Conservation (phyloP, 37 sponge, comb jelly and placozoan species). For the Crambe crambe region DNA sequence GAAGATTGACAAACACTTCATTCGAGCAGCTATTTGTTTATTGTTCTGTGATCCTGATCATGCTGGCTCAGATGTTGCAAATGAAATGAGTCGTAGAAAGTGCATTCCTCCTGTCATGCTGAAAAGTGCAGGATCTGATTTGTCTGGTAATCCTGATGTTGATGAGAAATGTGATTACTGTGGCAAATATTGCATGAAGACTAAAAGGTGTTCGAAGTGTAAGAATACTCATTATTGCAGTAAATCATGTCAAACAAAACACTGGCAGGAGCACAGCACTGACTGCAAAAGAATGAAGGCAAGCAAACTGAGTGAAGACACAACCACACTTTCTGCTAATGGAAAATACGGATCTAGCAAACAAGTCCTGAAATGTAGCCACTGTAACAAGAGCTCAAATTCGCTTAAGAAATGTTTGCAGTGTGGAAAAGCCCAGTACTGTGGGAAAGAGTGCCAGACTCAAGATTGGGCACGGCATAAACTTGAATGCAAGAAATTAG, state of each 20-base stretch:
- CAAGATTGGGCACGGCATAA: too few relatives aligned
- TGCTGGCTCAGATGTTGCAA: too few relatives aligned
- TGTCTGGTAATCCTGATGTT: background rate
- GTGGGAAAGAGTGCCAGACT: too few relatives aligned
- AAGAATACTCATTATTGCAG: background rate
- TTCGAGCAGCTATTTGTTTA: background rate
- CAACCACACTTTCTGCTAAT: too few relatives aligned
- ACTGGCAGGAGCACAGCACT: background rate
- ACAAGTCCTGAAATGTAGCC: background rate
- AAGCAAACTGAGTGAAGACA: too few relatives aligned
- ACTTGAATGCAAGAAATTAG: too few relatives aligned
- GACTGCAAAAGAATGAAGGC: background rate
- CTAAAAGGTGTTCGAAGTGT: background rate
- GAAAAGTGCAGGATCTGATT: background rate
- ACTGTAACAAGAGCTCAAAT: background rate
- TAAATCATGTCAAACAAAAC: background rate
- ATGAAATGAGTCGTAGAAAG: too few relatives aligned
- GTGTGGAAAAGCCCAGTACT: background rate
- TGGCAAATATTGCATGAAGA: background rate
- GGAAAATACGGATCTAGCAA: background rate
- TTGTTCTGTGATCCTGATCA: background rate
- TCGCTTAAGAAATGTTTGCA: background rate
- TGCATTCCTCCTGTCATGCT: too few relatives aligned
- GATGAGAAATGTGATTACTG: background rate
- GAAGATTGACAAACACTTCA: background rate